Percentiles rank a stretch among this genome's conserved stretches.
phyloP scores from a whole-genome alignment of 1,140 invertebrate species.

The Chionoecetes opilio region DNA sequence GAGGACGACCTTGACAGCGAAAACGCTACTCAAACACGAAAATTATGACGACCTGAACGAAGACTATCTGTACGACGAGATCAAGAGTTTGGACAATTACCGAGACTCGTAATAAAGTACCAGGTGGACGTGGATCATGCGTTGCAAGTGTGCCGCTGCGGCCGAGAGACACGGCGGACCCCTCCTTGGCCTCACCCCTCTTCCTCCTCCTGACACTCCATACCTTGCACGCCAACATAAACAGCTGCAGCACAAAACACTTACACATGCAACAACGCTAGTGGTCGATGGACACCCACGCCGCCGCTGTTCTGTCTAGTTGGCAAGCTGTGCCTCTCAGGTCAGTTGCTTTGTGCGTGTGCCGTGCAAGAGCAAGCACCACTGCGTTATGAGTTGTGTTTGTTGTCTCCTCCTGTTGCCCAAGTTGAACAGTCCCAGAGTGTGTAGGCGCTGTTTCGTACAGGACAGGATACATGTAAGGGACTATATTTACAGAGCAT shows the following conservation, averaged over 20 bases:
- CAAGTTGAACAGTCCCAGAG: too few relatives aligned
- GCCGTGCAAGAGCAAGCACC: neutral
- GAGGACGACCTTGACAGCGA: neutral
- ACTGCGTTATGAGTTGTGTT: too few relatives aligned
- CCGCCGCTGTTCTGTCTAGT: neutral
- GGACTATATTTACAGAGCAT: neutral
- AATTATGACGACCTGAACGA: conserved; percentile 57
- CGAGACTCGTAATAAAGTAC: conserved; percentile 42
- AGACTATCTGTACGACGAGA: conserved; percentile 53
- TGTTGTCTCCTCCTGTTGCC: too few relatives aligned
- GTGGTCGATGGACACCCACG: neutral
- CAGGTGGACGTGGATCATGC: conserved; percentile 74
- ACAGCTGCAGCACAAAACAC: conserved; percentile 42
- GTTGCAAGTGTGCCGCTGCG: conserved; percentile 62
- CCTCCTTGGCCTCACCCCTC: neutral
- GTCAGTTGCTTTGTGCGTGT: neutral
- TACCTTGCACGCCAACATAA: neutral
- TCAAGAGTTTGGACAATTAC: conserved; percentile 65
- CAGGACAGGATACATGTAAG: neutral
- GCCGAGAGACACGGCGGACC: conserved; percentile 19
- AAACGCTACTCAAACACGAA: neutral
- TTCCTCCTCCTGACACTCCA: neutral
- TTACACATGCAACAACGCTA: neutral
- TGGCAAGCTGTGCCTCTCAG: conserved; percentile 31
- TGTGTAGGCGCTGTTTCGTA: neutral